Base-by-base conservation (phyloP, 2,888 invertebrate genomes). In the Idaea aversata region DNA sequence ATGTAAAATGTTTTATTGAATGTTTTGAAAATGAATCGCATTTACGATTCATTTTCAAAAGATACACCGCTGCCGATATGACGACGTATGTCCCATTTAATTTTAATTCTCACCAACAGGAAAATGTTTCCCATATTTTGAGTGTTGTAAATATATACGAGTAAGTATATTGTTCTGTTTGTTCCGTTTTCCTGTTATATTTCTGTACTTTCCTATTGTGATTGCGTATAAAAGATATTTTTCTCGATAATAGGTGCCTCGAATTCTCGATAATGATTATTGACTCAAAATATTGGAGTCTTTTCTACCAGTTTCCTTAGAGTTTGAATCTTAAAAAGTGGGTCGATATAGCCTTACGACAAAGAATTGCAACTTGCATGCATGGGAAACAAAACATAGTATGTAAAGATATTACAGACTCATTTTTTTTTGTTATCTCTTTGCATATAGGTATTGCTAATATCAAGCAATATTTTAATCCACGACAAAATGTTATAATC, bases 171-270 rank as follows among this genome's bases (percentile, higher is more conserved):
- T 47, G 47, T 47, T 47, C 47, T 5, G 13, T 47, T 47, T 47
- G 47, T 47, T 47, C 47, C 47, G 47, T 47, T 47, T 47, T 47
- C 47, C 47, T 47, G 47, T 47, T 47, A 10, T 47, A 47, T 47
- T 47, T 47, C 47, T 7, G 47, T 47, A 25, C 25, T 25, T 47
- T 47, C 13, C 10, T 47, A 47, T 47, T 47, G 47, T 47, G 47
- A 47, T 47, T 4, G 47, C 47, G 47, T 47, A 47, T 47, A 47
- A 47, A 47, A 47, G 47, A 47, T 47, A 47, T 47, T 47, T 47
- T 47, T 47, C 47, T 47, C 47, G 47, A 47, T 47, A 47, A 47
- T 47, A 47, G 47, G 47, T 47, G 47, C 47, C 47, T 47, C 47
- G 47, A 47, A 10, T 13, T 13, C 47, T 47, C 47, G 47, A 47